A percentile compares a stretch with the other conserved stretches of the same genome.
These are phyloP conservation scores for Creontiades dilutus DNA, from an alignment of 2,888 invertebrate genomes.

Conservation along the genomic window DNA sequence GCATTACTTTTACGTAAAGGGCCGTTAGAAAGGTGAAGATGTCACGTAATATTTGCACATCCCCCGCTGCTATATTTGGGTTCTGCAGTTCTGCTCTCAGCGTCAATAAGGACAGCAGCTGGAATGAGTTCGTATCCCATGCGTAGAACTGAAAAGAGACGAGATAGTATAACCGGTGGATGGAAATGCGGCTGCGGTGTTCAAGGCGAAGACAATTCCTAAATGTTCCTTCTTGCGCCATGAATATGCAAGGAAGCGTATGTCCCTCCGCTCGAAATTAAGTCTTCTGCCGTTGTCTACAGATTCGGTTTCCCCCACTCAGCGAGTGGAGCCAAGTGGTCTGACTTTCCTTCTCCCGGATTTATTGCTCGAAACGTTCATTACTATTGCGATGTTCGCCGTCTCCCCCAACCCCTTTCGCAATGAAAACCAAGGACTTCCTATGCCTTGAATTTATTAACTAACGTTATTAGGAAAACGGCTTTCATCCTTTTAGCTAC, in stretches of 20 bases:
- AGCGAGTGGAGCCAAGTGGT: slow-evolving; percentile 42
- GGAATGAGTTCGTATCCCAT: not conserved
- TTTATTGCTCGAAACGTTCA: slow-evolving; percentile 54
- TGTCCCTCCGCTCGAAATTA: slow-evolving; percentile 56
- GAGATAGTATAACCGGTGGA: slow-evolving; percentile 4
- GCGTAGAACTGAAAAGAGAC: not conserved
- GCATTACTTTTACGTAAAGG: no score
- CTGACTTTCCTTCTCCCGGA: slow-evolving; percentile 40
- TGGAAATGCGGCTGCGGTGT: not conserved
- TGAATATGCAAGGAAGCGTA: slow-evolving; percentile 65
- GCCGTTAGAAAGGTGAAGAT: no score
- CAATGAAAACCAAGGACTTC: slow-evolving; percentile 40
- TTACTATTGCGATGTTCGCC: slow-evolving; percentile 48
- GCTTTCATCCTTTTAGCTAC: no score
- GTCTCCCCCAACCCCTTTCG: not conserved
- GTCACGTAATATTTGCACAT: no score
- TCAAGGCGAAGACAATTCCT: slow-evolving; percentile 59
- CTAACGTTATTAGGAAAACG: not conserved
- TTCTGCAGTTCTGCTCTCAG: no score
- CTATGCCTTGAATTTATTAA: slow-evolving; percentile 19
- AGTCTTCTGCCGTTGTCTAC: slow-evolving; percentile 47
- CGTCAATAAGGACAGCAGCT: not conserved
- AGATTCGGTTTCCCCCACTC: slow-evolving; percentile 29
- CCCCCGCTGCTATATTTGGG: no score
- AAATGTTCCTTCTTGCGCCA: slow-evolving; percentile 47